Conservation (phyloP, 1,140 invertebrate species). For the Oryctes rhinoceros region DNA sequence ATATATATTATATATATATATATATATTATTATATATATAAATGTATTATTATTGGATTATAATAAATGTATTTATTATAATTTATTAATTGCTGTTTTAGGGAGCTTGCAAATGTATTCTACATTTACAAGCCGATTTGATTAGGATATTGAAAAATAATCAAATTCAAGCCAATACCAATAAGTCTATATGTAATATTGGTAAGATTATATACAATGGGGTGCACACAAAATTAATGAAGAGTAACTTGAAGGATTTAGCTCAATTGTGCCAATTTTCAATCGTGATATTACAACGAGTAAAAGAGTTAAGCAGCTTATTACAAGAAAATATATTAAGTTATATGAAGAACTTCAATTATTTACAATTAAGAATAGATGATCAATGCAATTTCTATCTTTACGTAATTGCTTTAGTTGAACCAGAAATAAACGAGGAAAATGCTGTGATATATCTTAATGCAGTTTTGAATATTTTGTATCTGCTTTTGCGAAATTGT, state of each 20-base stretch:
- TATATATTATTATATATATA: too few species aligned
- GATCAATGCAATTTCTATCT: background rate
- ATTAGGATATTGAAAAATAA: background rate
- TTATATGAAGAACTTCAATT: background rate
- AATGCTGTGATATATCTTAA: background rate
- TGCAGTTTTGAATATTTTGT: background rate
- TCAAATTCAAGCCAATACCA: background rate
- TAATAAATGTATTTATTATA: background rate
- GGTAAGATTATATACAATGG: slow-evolving; percentile 7
- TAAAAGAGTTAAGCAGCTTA: background rate
- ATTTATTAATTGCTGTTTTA: background rate
- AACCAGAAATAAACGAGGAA: background rate
- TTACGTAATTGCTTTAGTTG: background rate
- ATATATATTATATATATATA: too few species aligned
- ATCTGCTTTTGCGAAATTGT: background rate
- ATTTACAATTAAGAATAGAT: background rate
- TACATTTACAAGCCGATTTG: slow-evolving; percentile 2
- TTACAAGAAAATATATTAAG: background rate
- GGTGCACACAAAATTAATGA: background rate
- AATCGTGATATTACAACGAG: background rate
- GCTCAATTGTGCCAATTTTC: background rate
- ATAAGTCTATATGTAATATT: background rate
- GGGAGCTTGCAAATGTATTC: background rate
- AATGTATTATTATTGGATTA: too few species aligned
- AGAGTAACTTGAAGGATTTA: background rate